Conservation (phyloP, 2,888 invertebrate genomes). For the Agrenia bidenticulata region DNA sequence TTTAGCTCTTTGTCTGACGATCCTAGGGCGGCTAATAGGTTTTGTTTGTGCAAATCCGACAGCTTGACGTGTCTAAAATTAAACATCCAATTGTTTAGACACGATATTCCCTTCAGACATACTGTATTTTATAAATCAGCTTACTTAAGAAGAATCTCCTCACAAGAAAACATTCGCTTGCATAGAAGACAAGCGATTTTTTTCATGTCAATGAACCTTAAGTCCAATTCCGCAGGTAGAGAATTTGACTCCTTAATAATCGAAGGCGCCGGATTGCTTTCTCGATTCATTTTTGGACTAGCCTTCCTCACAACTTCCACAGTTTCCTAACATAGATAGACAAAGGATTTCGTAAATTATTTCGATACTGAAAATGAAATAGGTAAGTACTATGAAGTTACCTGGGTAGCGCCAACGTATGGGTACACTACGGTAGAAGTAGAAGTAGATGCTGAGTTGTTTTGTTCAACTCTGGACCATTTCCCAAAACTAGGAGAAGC, state of each 20-base stretch:
- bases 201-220: constrained; percentile 69
- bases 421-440: too few species aligned
- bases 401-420: too few species aligned
- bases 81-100: constrained; percentile 8
- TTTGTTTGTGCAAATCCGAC: constrained; percentile 92
- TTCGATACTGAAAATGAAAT: too few species aligned
- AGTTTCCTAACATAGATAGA: too few species aligned
- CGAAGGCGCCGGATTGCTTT: not conserved
- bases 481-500: not conserved
- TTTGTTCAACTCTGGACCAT: not conserved
- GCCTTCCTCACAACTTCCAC: not conserved
- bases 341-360: too few species aligned
- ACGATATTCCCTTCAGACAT: not conserved
- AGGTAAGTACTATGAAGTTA: too few species aligned
- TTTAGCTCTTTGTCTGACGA: constrained; percentile 52
- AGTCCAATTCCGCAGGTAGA: constrained; percentile 43
- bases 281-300: not conserved
- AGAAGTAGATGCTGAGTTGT: too few species aligned
- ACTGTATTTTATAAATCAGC: constrained; percentile 17
- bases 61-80: constrained; percentile 76
- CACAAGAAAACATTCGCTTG: constrained; percentile 88
- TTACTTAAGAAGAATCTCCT: constrained; percentile 74
- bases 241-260: too few species aligned
- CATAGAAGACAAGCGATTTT: constrained; percentile 92
- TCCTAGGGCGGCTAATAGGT: constrained; percentile 64